These are phyloP conservation scores for Pelobates fuscus DNA, from an alignment of 2,113 vertebrate genomes.

Conservation along the genomic window DNA sequence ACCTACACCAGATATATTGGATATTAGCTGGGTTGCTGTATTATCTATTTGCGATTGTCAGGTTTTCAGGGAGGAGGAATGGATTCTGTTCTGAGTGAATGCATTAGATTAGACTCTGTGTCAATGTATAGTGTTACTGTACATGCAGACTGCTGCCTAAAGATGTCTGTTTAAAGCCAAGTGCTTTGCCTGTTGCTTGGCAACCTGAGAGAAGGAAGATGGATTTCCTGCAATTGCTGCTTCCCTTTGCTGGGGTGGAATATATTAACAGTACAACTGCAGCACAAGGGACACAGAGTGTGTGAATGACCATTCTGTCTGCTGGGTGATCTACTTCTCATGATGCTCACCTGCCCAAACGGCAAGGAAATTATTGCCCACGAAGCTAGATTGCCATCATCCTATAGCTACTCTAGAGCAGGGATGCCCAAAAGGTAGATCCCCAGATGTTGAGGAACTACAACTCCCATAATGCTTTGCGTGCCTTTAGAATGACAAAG, in stretches of 20 bases:
- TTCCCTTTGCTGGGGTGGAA: slow-evolving; percentile 61
- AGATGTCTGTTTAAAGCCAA: slow-evolving; percentile 70
- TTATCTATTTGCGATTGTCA: not conserved
- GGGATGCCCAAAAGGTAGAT: no score
- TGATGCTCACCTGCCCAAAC: no score
- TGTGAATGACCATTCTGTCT: not conserved
- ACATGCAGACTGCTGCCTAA: slow-evolving; percentile 56
- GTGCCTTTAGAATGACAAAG: no score
- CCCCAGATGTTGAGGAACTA: no score
- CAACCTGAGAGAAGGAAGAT: slow-evolving; percentile 76
- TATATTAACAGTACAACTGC: slow-evolving; percentile 56
- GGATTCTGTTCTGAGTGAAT: slow-evolving; percentile 63
- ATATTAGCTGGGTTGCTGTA: no score
- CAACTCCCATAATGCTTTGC: no score
- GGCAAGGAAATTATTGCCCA: no score
- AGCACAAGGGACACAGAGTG: not conserved
- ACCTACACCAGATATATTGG: no score
- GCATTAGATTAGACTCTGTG: slow-evolving; percentile 82
- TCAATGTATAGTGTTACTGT: slow-evolving; percentile 65
- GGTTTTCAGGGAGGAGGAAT: not conserved
- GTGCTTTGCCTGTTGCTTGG: slow-evolving; percentile 78
- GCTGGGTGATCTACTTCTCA: no score
- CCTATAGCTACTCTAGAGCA: no score
- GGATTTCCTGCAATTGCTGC: slow-evolving; percentile 71
- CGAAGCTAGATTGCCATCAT: no score